Evolutionary conservation across 2,113 vertebrate species (phyloP).

Genomic region (Rhinogobius similis): DNA sequence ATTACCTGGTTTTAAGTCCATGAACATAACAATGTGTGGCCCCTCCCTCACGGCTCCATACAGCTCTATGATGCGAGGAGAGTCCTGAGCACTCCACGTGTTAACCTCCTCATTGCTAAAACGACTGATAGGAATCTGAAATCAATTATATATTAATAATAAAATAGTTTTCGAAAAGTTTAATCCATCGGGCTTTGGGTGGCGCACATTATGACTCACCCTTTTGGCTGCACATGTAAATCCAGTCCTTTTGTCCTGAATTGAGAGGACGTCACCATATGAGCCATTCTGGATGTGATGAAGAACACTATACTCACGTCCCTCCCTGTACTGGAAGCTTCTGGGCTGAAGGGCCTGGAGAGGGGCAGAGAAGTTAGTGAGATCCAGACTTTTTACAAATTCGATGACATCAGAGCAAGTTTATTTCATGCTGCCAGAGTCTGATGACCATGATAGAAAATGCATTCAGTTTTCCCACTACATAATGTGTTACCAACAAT

Average conservation of each 20-base stretch:
- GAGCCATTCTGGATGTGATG: conserved; percentile 88
- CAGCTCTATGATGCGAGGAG: conserved; percentile 86
- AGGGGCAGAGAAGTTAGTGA: neutral
- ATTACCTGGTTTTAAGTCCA: conserved; percentile 92
- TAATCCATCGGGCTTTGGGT: neutral
- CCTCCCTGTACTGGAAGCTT: conserved; percentile 85
- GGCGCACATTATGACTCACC: conserved; percentile 69
- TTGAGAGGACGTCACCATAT: conserved; percentile 90
- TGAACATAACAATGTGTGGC: conserved; percentile 88
- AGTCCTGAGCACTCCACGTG: conserved; percentile 82
- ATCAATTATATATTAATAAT: neutral
- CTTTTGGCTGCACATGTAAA: conserved; percentile 93
- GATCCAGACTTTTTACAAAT: neutral
- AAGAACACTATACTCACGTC: conserved; percentile 83
- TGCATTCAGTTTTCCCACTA: neutral
- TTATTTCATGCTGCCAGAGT: neutral
- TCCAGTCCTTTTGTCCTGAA: conserved; percentile 85
- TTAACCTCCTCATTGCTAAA: conserved; percentile 89
- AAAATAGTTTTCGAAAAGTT: neutral
- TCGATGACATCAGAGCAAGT: neutral
- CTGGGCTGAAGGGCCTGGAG: conserved; percentile 75
- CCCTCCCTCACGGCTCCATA: conserved; percentile 91
- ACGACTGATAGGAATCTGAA: conserved; percentile 84
- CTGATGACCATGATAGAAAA: neutral
- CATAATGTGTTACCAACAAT: neutral